Evolutionary conservation across 2,113 vertebrate genomes (phyloP), one percentile per base, ranked within the genome.

Genomic region (Vidua chalybeata): DNA sequence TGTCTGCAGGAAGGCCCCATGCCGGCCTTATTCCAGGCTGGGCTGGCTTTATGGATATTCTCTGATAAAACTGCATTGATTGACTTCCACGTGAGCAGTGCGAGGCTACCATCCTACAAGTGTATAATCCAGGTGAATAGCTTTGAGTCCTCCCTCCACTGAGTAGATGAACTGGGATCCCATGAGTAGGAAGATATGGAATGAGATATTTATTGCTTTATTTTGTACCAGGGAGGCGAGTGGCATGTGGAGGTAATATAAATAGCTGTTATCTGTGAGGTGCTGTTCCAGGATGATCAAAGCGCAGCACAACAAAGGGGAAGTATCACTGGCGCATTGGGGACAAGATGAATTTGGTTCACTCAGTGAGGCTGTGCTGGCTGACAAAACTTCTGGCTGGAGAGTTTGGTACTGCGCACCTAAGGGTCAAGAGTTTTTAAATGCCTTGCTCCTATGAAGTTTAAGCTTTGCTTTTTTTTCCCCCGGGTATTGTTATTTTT

Each of bases 301-400:
- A 97, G 97, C 88, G 79, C 96, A 94, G 80, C 74, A 82, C 55
- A 95, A 55, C 30, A 69, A 93, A 86, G 45, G 49, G 67, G 54
- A 96, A 93, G 58, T 49, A 55, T 92, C 83, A 80, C 62, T 33
- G 7, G 69, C 39, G 54, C 30, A 4, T 30, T 10, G 0, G 48
- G 15, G 43, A 84, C 0, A 0, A n/a, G 68, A 54, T 48, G 13
- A 35, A 17, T 91, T 73, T 63, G 55, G 46, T 22, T 90, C 39
- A 13, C 24, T 56, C 30, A 30, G 26, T 17, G 67, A 35, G 30
- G 28, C 35, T 28, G 8, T 75, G 77, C 33, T 73, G 41, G 21
- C 3, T 84, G 33, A 62, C 30, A 46, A 33, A 77, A 24, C 37
- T 69, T 51, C 45, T 83, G 46, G 10, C 54, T 88, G 55, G 21